Conservation (phyloP, 2,888 invertebrate genomes). For the Amphimallon solstitiale region DNA sequence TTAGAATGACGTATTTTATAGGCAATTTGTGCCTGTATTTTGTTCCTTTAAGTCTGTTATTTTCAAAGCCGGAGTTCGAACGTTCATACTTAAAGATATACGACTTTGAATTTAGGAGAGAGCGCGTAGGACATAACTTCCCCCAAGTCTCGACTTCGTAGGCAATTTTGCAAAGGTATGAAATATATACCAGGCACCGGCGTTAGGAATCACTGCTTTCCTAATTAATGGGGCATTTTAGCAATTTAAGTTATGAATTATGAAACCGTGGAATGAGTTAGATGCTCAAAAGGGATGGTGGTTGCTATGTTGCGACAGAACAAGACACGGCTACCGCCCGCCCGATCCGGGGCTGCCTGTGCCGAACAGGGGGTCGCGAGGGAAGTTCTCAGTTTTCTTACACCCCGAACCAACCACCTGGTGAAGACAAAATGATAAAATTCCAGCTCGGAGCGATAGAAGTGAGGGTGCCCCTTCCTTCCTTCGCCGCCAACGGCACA, state of each 20-base stretch:
- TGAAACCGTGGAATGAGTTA: conserved; percentile 40
- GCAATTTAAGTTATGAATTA: conserved; percentile 60
- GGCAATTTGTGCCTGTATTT: too few species aligned
- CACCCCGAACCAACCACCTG: too few species aligned
- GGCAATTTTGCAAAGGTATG: conserved; percentile 45
- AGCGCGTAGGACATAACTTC: too few species aligned
- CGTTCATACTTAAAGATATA: neutral
- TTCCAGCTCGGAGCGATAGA: too few species aligned
- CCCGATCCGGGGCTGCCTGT: neutral
- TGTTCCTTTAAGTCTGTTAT: too few species aligned
- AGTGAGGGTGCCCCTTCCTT: too few species aligned
- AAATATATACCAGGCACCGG: conserved; percentile 54
- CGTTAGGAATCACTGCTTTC: conserved; percentile 56
- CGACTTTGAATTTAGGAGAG: neutral
- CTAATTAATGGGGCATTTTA: conserved; percentile 60
- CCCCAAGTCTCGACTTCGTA: conserved; percentile 6
- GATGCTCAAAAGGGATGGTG: conserved; percentile 9
- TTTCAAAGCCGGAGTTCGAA: too few species aligned
- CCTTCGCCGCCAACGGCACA: neutral
- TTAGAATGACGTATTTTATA: too few species aligned
- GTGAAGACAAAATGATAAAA: too few species aligned
- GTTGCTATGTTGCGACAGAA: neutral
- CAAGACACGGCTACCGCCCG: conserved; percentile 1
- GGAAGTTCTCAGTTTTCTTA: neutral
- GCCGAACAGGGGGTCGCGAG: neutral